phyloP scores from a whole-genome alignment of 2,888 invertebrate genomes.

The Dicranocentrus wangi region DNA sequence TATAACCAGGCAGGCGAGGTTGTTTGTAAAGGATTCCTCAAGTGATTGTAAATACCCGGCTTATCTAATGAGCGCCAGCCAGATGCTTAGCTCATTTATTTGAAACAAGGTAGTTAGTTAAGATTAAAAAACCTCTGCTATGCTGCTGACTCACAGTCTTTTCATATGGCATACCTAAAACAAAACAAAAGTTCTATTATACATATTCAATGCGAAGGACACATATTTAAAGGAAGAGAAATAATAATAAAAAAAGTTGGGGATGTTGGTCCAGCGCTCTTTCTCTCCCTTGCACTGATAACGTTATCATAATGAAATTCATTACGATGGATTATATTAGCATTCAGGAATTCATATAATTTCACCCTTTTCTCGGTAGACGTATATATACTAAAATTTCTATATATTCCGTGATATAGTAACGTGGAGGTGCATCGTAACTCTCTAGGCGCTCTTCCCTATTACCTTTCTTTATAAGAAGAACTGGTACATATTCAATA shows the following conservation, averaged over 20 bases:
- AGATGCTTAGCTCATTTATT: slow-evolving; percentile 68
- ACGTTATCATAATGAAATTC: slow-evolving; percentile 67
- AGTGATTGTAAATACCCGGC: slow-evolving; percentile 58
- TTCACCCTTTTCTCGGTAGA: slow-evolving; percentile 36
- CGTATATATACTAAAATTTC: not conserved
- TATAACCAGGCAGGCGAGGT: not conserved
- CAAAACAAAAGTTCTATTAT: too few relatives aligned
- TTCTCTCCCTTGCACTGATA: slow-evolving; percentile 50
- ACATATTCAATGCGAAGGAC: too few relatives aligned
- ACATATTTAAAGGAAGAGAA: too few relatives aligned
- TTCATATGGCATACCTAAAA: too few relatives aligned
- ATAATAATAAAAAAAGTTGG: slow-evolving; percentile 11
- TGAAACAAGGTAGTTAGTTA: slow-evolving; percentile 64
- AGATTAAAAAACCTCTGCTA: slow-evolving; percentile 43
- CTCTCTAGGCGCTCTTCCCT: not conserved
- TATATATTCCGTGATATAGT: too few relatives aligned
- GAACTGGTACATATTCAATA: slow-evolving; percentile 8
- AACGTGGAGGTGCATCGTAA: too few relatives aligned
- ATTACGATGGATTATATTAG: slow-evolving; percentile 65
- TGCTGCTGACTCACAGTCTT: not conserved
- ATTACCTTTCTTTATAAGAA: slow-evolving; percentile 13
- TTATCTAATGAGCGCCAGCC: slow-evolving; percentile 66
- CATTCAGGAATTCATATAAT: slow-evolving; percentile 64
- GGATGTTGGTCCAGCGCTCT: slow-evolving; percentile 25
- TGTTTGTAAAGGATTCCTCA: slow-evolving; percentile 36